Evolutionary conservation across 2,113 vertebrate genomes (phyloP), one percentile per base, ranked within the genome.

Genomic region (Eleginops maclovinus): DNA sequence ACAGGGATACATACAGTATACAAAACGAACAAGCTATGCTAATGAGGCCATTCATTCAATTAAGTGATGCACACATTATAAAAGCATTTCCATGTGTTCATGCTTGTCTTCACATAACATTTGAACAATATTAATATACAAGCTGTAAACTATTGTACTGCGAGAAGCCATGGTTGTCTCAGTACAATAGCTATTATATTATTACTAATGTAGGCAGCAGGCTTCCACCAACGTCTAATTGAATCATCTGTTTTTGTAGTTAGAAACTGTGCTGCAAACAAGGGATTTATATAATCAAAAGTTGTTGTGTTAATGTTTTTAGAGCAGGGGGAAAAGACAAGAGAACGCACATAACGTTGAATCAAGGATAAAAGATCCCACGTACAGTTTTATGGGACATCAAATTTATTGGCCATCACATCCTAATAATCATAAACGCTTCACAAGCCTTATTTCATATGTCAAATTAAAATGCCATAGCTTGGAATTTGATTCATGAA

Each of bases 11-110:
- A 44, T 63, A 40, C n/a, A n/a, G n/a, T n/a, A n/a, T 13, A 31
- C 26, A 63, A 47, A 71, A 63, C 63, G 12, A 81, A 80, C 44
- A 58, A 46, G 62, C 17, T 65, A 68, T 73, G 75, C 70, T 79
- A 89, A 88, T 83, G 64, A 78, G 79, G 47, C 11, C 17, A 86
- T 85, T 64, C 59, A 85, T 83, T 82, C 76, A 72, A 87, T 51
- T 19, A 56, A 58, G 19, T 10, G 44, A 51, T 9, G 69, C 65
- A 80, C 71, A 56, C 46, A 84, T 76, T 72, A 67, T 1, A 41
- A 67, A 73, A 60, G 6, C 2, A 59, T 56, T 75, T 82, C 16
- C 50, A 68, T 21, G 44, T 28, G 64, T 77, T 76, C 60, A 65
- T 28, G 74, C 31, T 22, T 70, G 60, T 71, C 49, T 62, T 72